Conservation (phyloP, 2,888 invertebrate genomes). For the Mamestra brassicae region DNA sequence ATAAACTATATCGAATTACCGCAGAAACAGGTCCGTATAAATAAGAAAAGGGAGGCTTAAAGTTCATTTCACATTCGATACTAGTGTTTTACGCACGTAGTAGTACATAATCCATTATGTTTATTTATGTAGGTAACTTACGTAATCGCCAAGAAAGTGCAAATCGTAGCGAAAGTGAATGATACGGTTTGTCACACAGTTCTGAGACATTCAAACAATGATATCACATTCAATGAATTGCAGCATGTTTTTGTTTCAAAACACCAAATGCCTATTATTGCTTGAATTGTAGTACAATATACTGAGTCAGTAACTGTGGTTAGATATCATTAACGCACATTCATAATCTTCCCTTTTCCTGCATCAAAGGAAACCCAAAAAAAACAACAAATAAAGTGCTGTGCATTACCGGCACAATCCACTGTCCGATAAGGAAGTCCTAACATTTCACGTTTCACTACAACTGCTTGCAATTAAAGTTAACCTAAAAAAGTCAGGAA, state of each 20-base stretch:
- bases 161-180: conserved; percentile 51
- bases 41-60: background rate
- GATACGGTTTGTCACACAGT: conserved; percentile 28
- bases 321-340: background rate
- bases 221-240: conserved; percentile 5
- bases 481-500: conserved; percentile 65
- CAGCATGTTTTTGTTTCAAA: background rate
- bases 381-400: conserved; percentile 3
- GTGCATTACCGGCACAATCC: conserved; percentile 10
- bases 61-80: background rate
- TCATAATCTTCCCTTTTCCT: background rate
- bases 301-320: background rate
- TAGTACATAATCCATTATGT: conserved; percentile 33
- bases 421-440: conserved; percentile 31
- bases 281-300: background rate
- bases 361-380: conserved; percentile 1
- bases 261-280: background rate
- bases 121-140: conserved; percentile 50
- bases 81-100: conserved; percentile 28
- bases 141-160: conserved; percentile 58
- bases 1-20: background rate
- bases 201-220: conserved; percentile 6
- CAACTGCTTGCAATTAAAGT: conserved; percentile 50
- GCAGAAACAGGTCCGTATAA: background rate
- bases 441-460: conserved; percentile 53